phyloP scores from a whole-genome alignment of 2,113 vertebrate genomes.

The Saguinus midas region DNA sequence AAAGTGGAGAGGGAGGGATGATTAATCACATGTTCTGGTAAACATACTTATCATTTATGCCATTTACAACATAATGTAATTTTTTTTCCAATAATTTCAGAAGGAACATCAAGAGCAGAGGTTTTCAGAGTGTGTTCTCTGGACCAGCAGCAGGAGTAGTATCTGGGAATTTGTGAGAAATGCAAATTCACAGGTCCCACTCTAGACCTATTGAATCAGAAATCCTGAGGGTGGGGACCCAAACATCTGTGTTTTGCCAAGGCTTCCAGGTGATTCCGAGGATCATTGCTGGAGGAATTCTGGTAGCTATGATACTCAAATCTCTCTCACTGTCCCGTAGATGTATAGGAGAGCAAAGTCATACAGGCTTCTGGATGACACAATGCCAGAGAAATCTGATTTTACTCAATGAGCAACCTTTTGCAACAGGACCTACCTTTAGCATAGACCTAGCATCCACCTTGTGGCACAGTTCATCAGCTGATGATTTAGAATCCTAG shows the following conservation, averaged over 20 bases:
- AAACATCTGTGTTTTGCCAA: background rate
- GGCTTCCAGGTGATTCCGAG: background rate
- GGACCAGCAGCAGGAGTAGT: background rate
- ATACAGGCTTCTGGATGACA: background rate
- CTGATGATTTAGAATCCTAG: background rate
- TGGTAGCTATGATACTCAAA: background rate
- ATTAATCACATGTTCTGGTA: background rate
- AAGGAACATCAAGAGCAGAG: background rate
- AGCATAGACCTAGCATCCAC: background rate
- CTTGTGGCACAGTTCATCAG: background rate
- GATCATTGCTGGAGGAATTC: background rate
- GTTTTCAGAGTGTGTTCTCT: constrained; percentile 21
- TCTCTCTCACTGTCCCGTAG: background rate
- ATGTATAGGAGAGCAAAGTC: background rate
- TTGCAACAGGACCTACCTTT: background rate
- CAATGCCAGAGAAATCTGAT: background rate
- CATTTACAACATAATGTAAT: background rate
- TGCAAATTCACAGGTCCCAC: background rate
- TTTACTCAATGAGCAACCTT: background rate
- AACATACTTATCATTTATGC: constrained; percentile 14
- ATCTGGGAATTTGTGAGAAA: background rate
- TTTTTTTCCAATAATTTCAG: background rate
- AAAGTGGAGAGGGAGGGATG: background rate
- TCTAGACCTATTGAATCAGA: background rate
- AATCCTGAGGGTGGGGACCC: background rate